Base-by-base conservation (phyloP, 2,797 vertebrate genomes). In the Pipistrellus pygmaeus region DNA sequence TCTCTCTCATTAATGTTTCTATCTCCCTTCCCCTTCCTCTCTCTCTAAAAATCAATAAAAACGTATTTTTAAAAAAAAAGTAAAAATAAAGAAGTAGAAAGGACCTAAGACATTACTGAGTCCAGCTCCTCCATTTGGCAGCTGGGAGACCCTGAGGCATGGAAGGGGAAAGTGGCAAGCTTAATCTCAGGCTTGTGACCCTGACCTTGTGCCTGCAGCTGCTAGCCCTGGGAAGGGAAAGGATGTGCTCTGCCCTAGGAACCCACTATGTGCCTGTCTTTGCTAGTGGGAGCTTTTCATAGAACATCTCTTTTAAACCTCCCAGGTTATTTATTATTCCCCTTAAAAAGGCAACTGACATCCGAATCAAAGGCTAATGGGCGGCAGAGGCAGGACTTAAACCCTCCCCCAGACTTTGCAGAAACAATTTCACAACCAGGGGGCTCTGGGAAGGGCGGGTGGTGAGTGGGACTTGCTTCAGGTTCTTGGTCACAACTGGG, bases 381-480 rank as follows among this genome's bases (percentile, higher is more conserved):
- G 38, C 8, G 12, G 62, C 7, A 23, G 41, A 55, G 14, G 25
- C 35, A 38, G 32, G 35, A 87, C 27, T 51, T 17, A 10, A 13
- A 35, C 25, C 21, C 51, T 80, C 17, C 25, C 53, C 23, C 48
- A 51, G 18, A 25, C 73, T 81, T 71, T 95, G 88, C 71, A 90
- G 75, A 96, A 96, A 77, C 0, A 46, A 5, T 95, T 51, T 8
- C 55, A 80, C 89, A 55, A 93, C 27, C 78, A 68, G 73, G 48
- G 51, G 53, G 44, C 92, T 93, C 30, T 81, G 84, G 93, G 83
- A 85, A 89, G 78, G 93, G 93, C 82, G 76, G 10, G 68, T 92
- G 85, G 88, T 90, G 96, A 96, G 73, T 27, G 93, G 12, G 35
- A 95, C 57, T 96, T 95, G 96, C 94, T 96, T 32, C 46, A 25